Conservation (phyloP, 2,888 invertebrate genomes). For the Patella depressa region DNA sequence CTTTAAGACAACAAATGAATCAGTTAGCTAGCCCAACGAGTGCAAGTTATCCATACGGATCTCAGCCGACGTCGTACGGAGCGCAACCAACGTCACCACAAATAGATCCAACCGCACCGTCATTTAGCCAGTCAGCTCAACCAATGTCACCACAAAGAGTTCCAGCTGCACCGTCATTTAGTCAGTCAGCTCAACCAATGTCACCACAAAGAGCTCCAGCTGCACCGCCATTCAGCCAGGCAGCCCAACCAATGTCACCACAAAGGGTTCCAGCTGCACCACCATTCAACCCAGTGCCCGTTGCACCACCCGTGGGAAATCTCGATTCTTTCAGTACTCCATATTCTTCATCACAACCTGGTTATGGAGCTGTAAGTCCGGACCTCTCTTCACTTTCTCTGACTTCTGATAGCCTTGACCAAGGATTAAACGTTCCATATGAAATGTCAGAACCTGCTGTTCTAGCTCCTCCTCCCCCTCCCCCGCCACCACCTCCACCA, state of each 20-base stretch:
- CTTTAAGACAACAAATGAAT: constrained; percentile 6
- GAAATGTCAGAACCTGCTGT: constrained; percentile 19
- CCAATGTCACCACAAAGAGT: not conserved
- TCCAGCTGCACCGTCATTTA: constrained; percentile 16
- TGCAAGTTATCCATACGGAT: constrained; percentile 24
- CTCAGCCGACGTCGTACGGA: constrained; percentile 31
- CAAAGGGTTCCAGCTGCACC: constrained; percentile 11
- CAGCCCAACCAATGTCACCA: constrained; percentile 9
- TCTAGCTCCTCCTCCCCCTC: constrained; percentile 31
- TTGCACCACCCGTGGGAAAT: constrained; percentile 7
- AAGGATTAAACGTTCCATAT: not conserved
- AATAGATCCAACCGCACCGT: not conserved
- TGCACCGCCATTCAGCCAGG: not conserved
- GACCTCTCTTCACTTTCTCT: constrained; percentile 19
- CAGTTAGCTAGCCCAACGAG: constrained; percentile 16
- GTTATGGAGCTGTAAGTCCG: constrained; percentile 19
- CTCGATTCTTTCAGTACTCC: not conserved
- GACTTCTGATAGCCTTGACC: not conserved
- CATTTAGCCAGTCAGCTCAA: constrained; percentile 9
- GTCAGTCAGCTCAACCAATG: not conserved
- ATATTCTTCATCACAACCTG: constrained; percentile 14
- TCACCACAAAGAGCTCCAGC: constrained; percentile 2
- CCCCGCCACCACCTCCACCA: constrained; percentile 43
- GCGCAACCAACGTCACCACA: constrained; percentile 10
- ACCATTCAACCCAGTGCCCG: constrained; percentile 7